Evolutionary conservation across 2,888 invertebrate species (phyloP).

Genomic region (Hyles lineata): DNA sequence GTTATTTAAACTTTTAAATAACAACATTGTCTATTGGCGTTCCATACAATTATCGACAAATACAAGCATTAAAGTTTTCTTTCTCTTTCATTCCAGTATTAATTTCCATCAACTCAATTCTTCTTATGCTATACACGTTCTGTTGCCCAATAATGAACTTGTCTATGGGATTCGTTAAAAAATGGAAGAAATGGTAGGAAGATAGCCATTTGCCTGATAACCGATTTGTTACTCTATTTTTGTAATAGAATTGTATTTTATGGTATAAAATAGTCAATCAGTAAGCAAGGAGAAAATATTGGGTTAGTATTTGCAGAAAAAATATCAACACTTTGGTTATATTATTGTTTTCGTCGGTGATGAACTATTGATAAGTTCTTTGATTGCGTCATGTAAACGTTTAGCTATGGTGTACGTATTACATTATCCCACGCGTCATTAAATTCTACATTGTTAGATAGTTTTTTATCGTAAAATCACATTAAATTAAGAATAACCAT

Average conservation of each 20-base stretch:
- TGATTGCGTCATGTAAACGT: slow-evolving; percentile 83
- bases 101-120: background rate
- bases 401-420: slow-evolving; percentile 53
- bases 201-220: slow-evolving; percentile 74
- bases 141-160: background rate
- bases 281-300: slow-evolving; percentile 40
- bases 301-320: slow-evolving; percentile 56
- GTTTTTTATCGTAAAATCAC: slow-evolving; percentile 40
- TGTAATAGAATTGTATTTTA: slow-evolving; percentile 35
- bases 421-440: background rate
- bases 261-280: slow-evolving; percentile 37
- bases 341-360: slow-evolving; percentile 77
- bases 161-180: slow-evolving; percentile 26
- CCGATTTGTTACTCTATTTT: slow-evolving; percentile 33
- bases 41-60: background rate
- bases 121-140: background rate
- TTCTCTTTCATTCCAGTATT: background rate
- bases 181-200: slow-evolving; percentile 45
- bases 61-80: background rate
- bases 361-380: slow-evolving; percentile 70
- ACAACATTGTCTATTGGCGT: background rate
- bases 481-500: slow-evolving; percentile 35
- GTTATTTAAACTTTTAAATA: no score
- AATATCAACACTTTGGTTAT: slow-evolving; percentile 67
- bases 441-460: slow-evolving; percentile 21